Conservation (phyloP, 92 coral and sea anemone species). For the Paragorgia papillata region DNA sequence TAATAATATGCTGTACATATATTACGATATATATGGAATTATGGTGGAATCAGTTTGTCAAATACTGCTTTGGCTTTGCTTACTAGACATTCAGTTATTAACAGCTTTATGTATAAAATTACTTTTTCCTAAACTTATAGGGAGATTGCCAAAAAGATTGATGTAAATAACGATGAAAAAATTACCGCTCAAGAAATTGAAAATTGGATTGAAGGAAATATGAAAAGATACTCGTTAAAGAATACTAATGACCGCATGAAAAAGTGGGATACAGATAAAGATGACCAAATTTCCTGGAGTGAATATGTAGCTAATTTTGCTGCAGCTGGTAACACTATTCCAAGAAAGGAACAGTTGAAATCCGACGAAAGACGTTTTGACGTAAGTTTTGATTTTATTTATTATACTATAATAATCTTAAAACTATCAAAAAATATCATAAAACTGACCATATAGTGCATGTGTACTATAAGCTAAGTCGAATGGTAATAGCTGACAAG, state of each 20-base stretch:
- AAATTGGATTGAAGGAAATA: slow-evolving; percentile 43
- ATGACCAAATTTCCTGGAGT: slow-evolving; percentile 82
- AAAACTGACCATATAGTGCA: no score
- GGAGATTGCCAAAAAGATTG: slow-evolving; percentile 32
- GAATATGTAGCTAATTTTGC: slow-evolving; percentile 76
- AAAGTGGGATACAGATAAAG: slow-evolving; percentile 90
- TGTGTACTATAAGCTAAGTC: no score
- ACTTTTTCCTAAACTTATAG: no score
- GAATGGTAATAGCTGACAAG: no score
- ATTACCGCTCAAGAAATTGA: slow-evolving; percentile 23
- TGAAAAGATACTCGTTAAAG: slow-evolving; percentile 32
- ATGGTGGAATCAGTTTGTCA: no score
- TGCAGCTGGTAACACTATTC: slow-evolving; percentile 12
- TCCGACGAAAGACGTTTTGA: slow-evolving; percentile 33
- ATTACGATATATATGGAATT: no score
- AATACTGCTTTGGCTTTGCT: no score
- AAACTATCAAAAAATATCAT: no score
- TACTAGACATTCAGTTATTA: no score
- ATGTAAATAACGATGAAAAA: slow-evolving; percentile 15
- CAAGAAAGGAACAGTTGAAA: slow-evolving; percentile 4
- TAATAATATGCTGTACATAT: no score
- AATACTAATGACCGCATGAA: slow-evolving; percentile 66
- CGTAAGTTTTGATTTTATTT: slow-evolving; percentile 26
- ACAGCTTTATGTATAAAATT: no score
- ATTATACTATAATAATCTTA: no score